Evolutionary conservation across 2,113 vertebrate species (phyloP).

Genomic region (Menura novaehollandiae): DNA sequence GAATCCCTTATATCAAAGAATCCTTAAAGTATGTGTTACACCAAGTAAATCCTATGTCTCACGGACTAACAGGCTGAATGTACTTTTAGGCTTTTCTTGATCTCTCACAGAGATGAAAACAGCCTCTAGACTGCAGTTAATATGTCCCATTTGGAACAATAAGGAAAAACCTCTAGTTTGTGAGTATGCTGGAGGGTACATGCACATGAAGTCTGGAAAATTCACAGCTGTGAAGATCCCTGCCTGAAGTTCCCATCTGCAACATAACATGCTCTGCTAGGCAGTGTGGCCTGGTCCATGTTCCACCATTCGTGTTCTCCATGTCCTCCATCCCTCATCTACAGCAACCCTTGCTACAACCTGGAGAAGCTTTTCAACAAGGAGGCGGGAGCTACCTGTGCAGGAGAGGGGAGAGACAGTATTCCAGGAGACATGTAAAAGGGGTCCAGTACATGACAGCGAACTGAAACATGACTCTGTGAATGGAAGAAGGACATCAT

Average conservation of each 20-base stretch:
- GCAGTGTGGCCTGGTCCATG: no score
- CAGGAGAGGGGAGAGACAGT: not conserved
- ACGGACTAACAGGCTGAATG: not conserved
- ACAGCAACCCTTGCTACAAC: not conserved
- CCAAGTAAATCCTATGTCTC: not conserved
- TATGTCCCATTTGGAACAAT: not conserved
- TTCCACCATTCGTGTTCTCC: not conserved
- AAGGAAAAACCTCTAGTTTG: not conserved
- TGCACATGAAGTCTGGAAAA: not conserved
- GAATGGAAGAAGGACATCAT: not conserved
- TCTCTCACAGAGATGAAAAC: not conserved
- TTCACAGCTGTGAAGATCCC: not conserved
- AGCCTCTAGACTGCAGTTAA: not conserved
- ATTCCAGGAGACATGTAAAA: not conserved
- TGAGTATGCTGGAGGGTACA: not conserved
- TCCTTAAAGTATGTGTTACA: not conserved
- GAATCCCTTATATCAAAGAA: not conserved
- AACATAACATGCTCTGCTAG: fast-evolving
- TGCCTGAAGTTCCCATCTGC: not conserved
- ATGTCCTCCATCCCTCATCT: not conserved
- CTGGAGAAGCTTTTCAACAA: not conserved
- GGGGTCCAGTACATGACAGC: not conserved
- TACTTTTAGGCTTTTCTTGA: not conserved
- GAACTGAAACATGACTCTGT: not conserved
- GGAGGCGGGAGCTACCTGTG: not conserved